These are phyloP conservation scores for Ancistrus triradiatus DNA, from an alignment of 2,113 vertebrate species.

Conservation along the genomic window DNA sequence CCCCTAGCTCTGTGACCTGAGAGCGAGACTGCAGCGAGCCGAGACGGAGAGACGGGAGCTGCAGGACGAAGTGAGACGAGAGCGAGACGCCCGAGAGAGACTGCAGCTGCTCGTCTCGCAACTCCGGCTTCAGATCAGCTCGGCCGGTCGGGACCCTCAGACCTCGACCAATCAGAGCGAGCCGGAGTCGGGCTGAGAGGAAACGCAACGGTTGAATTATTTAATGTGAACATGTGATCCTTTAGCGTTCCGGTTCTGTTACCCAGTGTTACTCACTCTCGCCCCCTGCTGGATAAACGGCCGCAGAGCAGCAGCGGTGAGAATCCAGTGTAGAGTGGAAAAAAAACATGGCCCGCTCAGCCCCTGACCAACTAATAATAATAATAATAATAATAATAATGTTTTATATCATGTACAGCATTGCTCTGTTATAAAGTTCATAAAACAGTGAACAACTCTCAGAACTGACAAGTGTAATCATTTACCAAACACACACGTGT, in stretches of 20 bases:
- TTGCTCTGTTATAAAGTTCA: too few relatives aligned
- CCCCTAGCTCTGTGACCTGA: slow-evolving; percentile 83
- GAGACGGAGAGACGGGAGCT: slow-evolving; percentile 92
- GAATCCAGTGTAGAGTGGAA: too few relatives aligned
- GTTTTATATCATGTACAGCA: too few relatives aligned
- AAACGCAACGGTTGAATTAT: background rate
- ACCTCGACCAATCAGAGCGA: slow-evolving; percentile 55
- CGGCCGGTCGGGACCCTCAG: slow-evolving; percentile 50
- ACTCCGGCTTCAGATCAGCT: slow-evolving; percentile 85
- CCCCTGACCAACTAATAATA: too few relatives aligned
- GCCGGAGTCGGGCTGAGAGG: too few relatives aligned
- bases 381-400: too few relatives aligned
- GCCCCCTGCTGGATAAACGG: background rate
- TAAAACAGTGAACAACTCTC: too few relatives aligned
- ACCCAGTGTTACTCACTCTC: background rate
- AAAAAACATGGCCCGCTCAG: too few relatives aligned
- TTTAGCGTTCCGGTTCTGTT: too few relatives aligned
- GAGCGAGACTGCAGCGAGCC: slow-evolving; percentile 83
- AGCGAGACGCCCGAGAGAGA: slow-evolving; percentile 88
- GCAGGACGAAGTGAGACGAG: slow-evolving; percentile 86
- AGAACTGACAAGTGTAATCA: too few relatives aligned
- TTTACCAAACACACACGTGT: too few relatives aligned
- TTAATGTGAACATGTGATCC: background rate
- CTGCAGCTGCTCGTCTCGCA: slow-evolving; percentile 87
- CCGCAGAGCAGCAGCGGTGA: background rate